phyloP scores from a whole-genome alignment of 2,888 invertebrate species.

The Cataglyphis cursor region DNA sequence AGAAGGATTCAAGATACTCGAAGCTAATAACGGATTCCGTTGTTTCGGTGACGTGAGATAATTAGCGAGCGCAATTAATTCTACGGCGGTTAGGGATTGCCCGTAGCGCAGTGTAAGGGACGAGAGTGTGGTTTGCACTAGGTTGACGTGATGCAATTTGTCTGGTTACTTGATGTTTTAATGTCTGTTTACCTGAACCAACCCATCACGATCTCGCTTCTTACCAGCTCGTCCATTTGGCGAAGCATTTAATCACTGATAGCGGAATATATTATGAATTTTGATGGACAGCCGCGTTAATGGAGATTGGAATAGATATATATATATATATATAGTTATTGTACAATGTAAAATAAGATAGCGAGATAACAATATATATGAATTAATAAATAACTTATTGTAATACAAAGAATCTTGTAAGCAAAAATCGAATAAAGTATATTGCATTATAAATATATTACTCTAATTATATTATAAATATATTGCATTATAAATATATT shows the following conservation, averaged over 20 bases:
- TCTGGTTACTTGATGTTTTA: constrained; percentile 60
- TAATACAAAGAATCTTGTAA: background rate
- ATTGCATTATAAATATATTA: too few species aligned
- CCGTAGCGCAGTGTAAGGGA: constrained; percentile 63
- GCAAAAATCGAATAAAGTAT: background rate
- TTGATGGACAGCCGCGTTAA: constrained; percentile 41
- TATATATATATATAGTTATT: background rate
- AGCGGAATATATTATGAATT: constrained; percentile 11
- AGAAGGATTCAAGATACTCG: constrained; percentile 66
- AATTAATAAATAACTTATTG: constrained; percentile 10
- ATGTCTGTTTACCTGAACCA: constrained; percentile 54
- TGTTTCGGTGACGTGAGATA: constrained; percentile 76
- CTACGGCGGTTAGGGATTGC: constrained; percentile 72
- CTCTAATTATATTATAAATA: too few species aligned
- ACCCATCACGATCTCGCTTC: constrained; percentile 41
- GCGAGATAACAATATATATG: background rate
- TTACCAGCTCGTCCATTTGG: constrained; percentile 37
- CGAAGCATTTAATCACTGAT: constrained; percentile 41
- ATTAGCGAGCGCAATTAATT: constrained; percentile 81
- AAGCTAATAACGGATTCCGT: constrained; percentile 76
- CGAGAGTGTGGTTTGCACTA: constrained; percentile 72
- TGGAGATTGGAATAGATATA: constrained; percentile 24
- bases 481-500: too few species aligned
- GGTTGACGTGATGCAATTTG: constrained; percentile 54
- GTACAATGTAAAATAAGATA: background rate